Base-by-base conservation (phyloP, 1,140 invertebrate genomes). In the Bombyx mandarina region DNA sequence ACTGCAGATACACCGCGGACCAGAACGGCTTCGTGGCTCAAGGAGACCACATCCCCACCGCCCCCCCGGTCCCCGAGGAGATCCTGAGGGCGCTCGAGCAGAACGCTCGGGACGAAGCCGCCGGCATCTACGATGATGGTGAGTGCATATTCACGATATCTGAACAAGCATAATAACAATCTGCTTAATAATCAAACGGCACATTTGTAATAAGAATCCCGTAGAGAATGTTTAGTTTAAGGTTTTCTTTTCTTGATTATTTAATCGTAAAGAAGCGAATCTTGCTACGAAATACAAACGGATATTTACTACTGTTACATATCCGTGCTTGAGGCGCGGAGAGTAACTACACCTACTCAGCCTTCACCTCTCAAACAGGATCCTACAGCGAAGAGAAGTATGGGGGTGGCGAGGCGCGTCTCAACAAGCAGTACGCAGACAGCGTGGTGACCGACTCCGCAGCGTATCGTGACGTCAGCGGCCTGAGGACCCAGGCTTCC, bases 1-100 rank as follows among this genome's bases (percentile, higher is more conserved):
- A 6, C 53, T 75, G 93, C 50, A 91, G 90, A 26, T 97, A 96
- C 84, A 91, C 92, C 35, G 95, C 95, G 54, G 94, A 95, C 67
- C 93, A 95, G 73, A 93, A 94, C 54, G 94, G 94, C 8, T 96
- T 95, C 80, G 90, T 91, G 51, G 92, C 94, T 1, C 77, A 90
- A 63, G 94, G 94, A 49, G 92, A 91, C 43, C 94, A 95, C 77
- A 74, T 95, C 12, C 94, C 94, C 18, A 94, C 93, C 3, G 91
- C 94, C 46, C 94, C 94, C 0, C 93, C 93, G 42, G 91, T 94
- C 62, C 93, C 93, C 45, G 87, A 82, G 63, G 88, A 80, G 76
- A 90, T 82, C 64, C 77, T 78, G 61, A 82, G 69, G 63, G 76
- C 81, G 57, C 60, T 79, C 59, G 80, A 81, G 55, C 82, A 85